These are phyloP conservation scores for Aptenodytes forsteri DNA, from an alignment of 2,113 vertebrate genomes.

Conservation along the genomic window DNA sequence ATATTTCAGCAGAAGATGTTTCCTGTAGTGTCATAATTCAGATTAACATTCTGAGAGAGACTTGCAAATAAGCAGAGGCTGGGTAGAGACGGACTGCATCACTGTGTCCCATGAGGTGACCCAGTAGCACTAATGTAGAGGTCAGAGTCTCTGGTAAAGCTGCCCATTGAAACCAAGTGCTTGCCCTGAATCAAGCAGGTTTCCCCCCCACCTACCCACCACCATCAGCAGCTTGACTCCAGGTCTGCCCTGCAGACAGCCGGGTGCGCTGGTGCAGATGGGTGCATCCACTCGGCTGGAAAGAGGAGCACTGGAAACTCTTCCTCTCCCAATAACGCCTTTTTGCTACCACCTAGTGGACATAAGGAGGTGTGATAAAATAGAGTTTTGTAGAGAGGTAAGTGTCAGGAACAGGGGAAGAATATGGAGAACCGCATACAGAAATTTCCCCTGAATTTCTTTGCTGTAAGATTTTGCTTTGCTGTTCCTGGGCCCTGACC, in stretches of 20 bases:
- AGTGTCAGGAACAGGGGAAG: fast-evolving
- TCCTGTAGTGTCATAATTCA: neutral
- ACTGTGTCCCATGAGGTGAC: neutral
- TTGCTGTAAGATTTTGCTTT: neutral
- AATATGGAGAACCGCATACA: fast-evolving
- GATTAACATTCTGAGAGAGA: neutral
- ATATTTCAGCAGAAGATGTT: constrained; percentile 1
- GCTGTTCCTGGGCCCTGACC: neutral
- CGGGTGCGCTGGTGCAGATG: too few relatives aligned
- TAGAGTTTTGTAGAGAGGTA: fast-evolving
- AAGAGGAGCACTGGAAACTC: neutral
- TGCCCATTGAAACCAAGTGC: neutral
- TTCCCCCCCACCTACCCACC: neutral
- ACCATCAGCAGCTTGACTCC: neutral
- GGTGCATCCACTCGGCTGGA: fast-evolving
- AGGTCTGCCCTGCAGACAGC: neutral
- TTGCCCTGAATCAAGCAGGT: neutral
- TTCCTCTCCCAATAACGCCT: neutral
- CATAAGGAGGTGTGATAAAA: too few relatives aligned
- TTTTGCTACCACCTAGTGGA: constrained; percentile 54
- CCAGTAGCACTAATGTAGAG: neutral
- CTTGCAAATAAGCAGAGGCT: neutral
- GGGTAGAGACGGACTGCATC: neutral
- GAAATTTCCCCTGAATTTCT: neutral
- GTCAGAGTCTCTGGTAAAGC: neutral